Evolutionary conservation across 2,888 invertebrate species (phyloP).

Genomic region (Keiferia lycopersicella): DNA sequence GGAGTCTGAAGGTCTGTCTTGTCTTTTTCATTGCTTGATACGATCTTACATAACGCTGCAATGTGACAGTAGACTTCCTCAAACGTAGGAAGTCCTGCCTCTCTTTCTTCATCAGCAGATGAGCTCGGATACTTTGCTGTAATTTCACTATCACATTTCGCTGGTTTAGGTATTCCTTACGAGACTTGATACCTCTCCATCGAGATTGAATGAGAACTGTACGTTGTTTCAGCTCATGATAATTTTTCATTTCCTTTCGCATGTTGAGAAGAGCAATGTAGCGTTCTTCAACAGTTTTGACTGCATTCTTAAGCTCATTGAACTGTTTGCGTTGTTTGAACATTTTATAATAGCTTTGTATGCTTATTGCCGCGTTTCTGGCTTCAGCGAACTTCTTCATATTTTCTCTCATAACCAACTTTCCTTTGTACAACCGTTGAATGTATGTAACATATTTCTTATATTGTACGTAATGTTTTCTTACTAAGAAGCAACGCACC

Average conservation of each 20-base stretch:
- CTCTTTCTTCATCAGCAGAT: slow-evolving; percentile 56
- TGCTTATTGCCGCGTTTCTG: slow-evolving; percentile 49
- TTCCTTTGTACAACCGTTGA: slow-evolving; percentile 67
- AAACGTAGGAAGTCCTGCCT: slow-evolving; percentile 59
- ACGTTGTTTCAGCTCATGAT: slow-evolving; percentile 53
- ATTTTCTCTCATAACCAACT: slow-evolving; percentile 58
- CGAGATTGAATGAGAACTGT: slow-evolving; percentile 71
- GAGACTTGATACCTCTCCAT: slow-evolving; percentile 66
- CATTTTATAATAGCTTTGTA: slow-evolving; percentile 74
- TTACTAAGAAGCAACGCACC: slow-evolving; percentile 52
- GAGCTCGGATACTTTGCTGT: slow-evolving; percentile 77
- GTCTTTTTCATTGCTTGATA: slow-evolving; percentile 51
- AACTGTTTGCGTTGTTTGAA: slow-evolving; percentile 46
- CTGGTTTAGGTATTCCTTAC: slow-evolving; percentile 54
- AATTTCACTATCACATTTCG: slow-evolving; percentile 60
- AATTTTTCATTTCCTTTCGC: slow-evolving; percentile 53
- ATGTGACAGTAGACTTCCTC: slow-evolving; percentile 57
- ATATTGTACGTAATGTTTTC: slow-evolving; percentile 49
- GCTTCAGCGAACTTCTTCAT: slow-evolving; percentile 46
- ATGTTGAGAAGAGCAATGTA: slow-evolving; percentile 58
- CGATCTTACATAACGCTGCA: slow-evolving; percentile 77
- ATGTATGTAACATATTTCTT: slow-evolving; percentile 51
- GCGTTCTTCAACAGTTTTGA: slow-evolving; percentile 46
- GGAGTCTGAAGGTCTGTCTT: slow-evolving; percentile 44
- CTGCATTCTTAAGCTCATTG: slow-evolving; percentile 50